These are phyloP conservation scores for Drosophila robusta DNA, from an alignment of 2,888 invertebrate genomes.

Conservation along the genomic window DNA sequence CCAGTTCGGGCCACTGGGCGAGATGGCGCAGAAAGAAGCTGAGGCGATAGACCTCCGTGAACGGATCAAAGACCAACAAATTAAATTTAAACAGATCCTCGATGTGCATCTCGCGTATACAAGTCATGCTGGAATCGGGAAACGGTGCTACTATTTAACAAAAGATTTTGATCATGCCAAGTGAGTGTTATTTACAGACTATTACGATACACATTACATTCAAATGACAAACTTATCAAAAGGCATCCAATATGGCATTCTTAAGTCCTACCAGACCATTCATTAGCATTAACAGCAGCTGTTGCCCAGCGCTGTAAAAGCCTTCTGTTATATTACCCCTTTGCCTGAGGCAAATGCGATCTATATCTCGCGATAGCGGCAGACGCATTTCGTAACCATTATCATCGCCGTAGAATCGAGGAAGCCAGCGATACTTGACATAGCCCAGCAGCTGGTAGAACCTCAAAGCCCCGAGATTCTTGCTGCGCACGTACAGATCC, in stretches of 20 bases:
- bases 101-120: constrained; percentile 48
- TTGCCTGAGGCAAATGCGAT: constrained; percentile 7
- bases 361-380: constrained; percentile 40
- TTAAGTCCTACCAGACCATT: not conserved
- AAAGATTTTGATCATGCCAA: constrained; percentile 33
- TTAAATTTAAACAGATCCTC: constrained; percentile 71
- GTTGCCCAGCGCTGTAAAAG: not conserved
- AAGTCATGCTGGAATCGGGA: constrained; percentile 37
- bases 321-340: not conserved
- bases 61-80: constrained; percentile 53
- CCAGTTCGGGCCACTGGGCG: constrained; percentile 56
- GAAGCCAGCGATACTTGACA: constrained; percentile 23
- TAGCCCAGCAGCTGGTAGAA: constrained; percentile 53
- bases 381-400: constrained; percentile 57
- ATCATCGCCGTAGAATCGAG: constrained; percentile 42
- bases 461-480: constrained; percentile 36
- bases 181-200: constrained; percentile 4
- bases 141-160: constrained; percentile 1
- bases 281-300: constrained; percentile 11
- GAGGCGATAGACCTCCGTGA: constrained; percentile 59
- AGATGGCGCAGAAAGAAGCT: constrained; percentile 56
- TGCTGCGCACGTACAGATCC: constrained; percentile 50
- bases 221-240: constrained; percentile 3
- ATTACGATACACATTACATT: not conserved
- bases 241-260: not conserved